phyloP scores from a whole-genome alignment of 37 sponge, comb jelly and placozoan species.

The Lycopodina hypogea region DNA sequence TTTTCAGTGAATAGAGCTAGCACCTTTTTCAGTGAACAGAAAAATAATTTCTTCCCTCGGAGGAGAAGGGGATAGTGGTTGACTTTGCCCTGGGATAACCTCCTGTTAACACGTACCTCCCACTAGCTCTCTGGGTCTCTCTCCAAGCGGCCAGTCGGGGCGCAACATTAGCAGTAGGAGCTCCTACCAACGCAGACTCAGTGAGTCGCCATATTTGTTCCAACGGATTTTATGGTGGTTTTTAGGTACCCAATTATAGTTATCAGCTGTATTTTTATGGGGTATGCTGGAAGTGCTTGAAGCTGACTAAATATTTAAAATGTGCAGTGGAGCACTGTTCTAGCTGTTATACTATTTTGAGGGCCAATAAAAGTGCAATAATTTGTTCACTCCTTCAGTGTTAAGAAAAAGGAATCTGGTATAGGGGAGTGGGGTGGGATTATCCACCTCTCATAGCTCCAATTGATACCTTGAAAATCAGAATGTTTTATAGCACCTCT shows the following conservation, averaged over 20 bases:
- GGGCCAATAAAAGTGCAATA: too few relatives aligned
- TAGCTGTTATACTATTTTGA: too few relatives aligned
- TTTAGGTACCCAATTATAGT: background rate
- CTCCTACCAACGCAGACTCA: conserved; percentile 19
- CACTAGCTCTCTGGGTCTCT: background rate
- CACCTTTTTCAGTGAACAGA: conserved; percentile 51
- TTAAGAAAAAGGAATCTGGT: too few relatives aligned
- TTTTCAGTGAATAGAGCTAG: too few relatives aligned
- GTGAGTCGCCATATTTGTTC: conserved; percentile 59
- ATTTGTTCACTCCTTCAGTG: too few relatives aligned
- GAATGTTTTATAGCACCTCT: too few relatives aligned
- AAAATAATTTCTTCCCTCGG: conserved; percentile 61
- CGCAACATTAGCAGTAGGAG: background rate
- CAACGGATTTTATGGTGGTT: background rate
- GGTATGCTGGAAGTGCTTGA: too few relatives aligned
- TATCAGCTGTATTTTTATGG: background rate
- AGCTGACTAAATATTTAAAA: too few relatives aligned
- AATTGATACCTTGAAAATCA: too few relatives aligned
- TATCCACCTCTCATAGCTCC: too few relatives aligned
- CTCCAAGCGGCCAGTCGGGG: conserved; percentile 1
- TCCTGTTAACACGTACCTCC: background rate
- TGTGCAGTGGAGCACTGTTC: too few relatives aligned
- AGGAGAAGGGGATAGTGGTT: background rate
- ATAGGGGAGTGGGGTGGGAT: too few relatives aligned
- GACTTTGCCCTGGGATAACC: background rate